Evolutionary conservation across 1,140 invertebrate genomes (phyloP).

Genomic region (Oncopeltus fasciatus): DNA sequence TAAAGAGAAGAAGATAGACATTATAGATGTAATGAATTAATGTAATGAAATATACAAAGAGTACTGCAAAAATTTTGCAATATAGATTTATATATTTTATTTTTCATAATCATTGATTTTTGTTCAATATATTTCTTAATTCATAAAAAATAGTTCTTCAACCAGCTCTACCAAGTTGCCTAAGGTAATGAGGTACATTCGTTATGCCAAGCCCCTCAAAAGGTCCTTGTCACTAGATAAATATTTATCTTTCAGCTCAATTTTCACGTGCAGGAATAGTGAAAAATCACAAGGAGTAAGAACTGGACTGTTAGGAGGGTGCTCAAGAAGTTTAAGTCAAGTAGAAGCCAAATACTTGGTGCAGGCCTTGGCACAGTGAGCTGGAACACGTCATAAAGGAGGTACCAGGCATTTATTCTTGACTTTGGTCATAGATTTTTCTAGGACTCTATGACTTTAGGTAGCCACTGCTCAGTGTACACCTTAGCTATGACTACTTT

Average conservation of each 20-base stretch:
- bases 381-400: neutral
- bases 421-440: neutral
- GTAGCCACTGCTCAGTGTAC: neutral
- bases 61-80: neutral
- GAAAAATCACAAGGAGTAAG: neutral
- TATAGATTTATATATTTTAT: neutral
- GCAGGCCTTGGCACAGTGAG: neutral
- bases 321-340: neutral
- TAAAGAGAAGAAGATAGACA: no score
- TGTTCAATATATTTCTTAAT: neutral
- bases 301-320: neutral
- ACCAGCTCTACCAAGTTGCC: neutral
- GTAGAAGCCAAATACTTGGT: neutral
- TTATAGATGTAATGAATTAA: no score
- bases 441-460: neutral
- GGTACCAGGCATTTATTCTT: neutral
- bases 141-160: neutral
- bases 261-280: neutral
- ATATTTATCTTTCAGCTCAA: neutral
- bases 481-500: neutral
- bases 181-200: neutral
- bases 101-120: neutral
- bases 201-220: no score
- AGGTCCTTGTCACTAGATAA: no score
- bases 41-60: neutral